These are phyloP conservation scores for Drosophila sordidula DNA, from an alignment of 2,888 invertebrate genomes.

Conservation along the genomic window DNA sequence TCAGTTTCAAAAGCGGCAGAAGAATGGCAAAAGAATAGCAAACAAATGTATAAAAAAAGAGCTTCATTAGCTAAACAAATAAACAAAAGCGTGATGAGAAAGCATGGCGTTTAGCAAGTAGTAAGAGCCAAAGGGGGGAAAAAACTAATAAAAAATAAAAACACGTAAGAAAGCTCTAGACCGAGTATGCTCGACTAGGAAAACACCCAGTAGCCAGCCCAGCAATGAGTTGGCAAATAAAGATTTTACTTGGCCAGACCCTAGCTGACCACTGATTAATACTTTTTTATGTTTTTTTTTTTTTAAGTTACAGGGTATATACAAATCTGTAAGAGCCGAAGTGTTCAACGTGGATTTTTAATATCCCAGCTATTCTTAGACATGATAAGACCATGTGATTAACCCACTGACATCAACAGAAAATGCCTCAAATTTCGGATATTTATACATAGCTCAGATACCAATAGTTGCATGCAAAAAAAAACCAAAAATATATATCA, in stretches of 20 bases:
- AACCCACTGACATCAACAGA: background rate
- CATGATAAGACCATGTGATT: constrained; percentile 19
- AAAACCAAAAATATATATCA: background rate
- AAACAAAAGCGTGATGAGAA: constrained; percentile 33
- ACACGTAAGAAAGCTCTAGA: background rate
- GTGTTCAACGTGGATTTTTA: background rate
- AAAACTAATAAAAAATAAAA: constrained; percentile 1
- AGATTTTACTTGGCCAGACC: too few species aligned
- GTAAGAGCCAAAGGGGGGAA: background rate
- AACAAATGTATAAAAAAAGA: constrained; percentile 14
- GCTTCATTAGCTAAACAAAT: constrained; percentile 49
- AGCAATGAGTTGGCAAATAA: background rate
- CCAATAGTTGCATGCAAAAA: background rate
- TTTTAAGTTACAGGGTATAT: background rate
- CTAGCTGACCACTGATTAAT: too few species aligned
- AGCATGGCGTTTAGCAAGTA: constrained; percentile 4
- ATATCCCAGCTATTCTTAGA: background rate
- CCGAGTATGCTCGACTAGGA: background rate
- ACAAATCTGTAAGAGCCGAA: background rate
- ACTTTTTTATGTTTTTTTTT: too few species aligned
- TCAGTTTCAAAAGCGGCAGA: constrained; percentile 12
- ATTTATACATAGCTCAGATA: background rate
- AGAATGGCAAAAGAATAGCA: constrained; percentile 13
- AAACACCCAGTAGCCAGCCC: constrained; percentile 1
- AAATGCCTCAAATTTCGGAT: background rate